Evolutionary conservation across 2,888 invertebrate genomes (phyloP), one percentile per base, ranked within the genome.

Genomic region (Neria commutata): DNA sequence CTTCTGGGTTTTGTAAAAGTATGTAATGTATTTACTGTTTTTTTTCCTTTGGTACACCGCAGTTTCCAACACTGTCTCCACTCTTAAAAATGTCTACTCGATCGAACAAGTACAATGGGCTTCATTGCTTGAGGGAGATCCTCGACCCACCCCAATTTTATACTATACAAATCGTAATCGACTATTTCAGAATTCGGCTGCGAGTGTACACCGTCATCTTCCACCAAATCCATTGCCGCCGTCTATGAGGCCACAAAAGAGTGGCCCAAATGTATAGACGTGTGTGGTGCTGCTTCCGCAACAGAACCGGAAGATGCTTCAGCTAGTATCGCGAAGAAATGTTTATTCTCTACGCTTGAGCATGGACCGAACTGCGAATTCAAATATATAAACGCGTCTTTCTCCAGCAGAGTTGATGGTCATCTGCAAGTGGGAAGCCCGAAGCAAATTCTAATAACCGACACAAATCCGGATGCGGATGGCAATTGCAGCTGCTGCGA

Each of bases 131-230:
- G n/a, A n/a, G n/a, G n/a, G n/a, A n/a, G n/a, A n/a, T n/a, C n/a
- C n/a, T n/a, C n/a, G n/a, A n/a, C n/a, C n/a, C n/a, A n/a, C n/a
- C n/a, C n/a, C n/a, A n/a, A n/a, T n/a, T n/a, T n/a, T n/a, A n/a
- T n/a, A n/a, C n/a, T n/a, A n/a, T n/a, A n/a, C n/a, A n/a, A n/a
- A n/a, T n/a, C n/a, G n/a, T n/a, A n/a, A n/a, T n/a, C n/a, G n/a
- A n/a, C n/a, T n/a, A 4, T 37, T 37, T 54, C 46, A 86, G 86
- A 78, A 61, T 73, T 84, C 56, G 69, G 74, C 16, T 86, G 86
- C 64, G 68, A 74, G 53, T 86, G 86, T 64, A 76, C 83, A 53
- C 24, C 47, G 4, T 69, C 64, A 8, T 60, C 68, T 25, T n/a
- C n/a, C n/a, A n/a, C n/a, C n/a, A 55, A 61, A 3, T 58, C 59